Evolutionary conservation across 1,140 invertebrate genomes (phyloP), one percentile per base, ranked within the genome.

Genomic region (Chionoecetes opilio): DNA sequence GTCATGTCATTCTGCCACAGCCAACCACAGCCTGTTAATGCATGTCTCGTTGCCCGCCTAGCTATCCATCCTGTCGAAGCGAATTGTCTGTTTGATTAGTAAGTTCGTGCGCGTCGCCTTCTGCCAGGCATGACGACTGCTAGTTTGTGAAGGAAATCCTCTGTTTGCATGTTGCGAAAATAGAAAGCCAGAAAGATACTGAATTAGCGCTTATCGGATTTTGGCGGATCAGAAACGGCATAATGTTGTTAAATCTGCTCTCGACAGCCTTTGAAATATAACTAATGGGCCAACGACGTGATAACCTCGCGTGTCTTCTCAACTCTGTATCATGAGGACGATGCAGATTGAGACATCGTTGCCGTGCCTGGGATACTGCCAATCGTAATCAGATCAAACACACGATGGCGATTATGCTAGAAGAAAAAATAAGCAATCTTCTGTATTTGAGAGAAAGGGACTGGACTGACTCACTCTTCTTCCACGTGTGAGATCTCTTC

Each of bases 171-270:
- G 63, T n/a, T 26, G n/a, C 5, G 21, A 17, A 75, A 75, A 75
- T 75, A 75, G 63, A 75, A 75, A 75, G 63, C 21, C 21, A 5
- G 63, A 75, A 75, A 75, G 63, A 17, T n/a, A n/a, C 21, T 75
- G 63, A 17, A n/a, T 75, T 75, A 75, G 21, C n/a, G 11, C 63
- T 75, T 75, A 75, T 75, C 63, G n/a, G 63, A 75, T 75, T 75
- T 75, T 75, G 21, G 63, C n/a, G 26, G 63, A 1, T 26, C 21
- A n/a, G 63, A n/a, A 75, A 75, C 63, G 63, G 63, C n/a, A 75
- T n/a, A n/a, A 75, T 75, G 63, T 75, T 75, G 63, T 75, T 75
- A 75, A 75, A 75, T 75, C 6, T 75, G 63, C 63, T 75, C n/a
- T 75, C 26, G 63, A 75, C 63, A 75, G 63, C 63, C 63, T 75